Evolutionary conservation across 2,113 vertebrate genomes (phyloP).

Genomic region (Malurus melanocephalus): DNA sequence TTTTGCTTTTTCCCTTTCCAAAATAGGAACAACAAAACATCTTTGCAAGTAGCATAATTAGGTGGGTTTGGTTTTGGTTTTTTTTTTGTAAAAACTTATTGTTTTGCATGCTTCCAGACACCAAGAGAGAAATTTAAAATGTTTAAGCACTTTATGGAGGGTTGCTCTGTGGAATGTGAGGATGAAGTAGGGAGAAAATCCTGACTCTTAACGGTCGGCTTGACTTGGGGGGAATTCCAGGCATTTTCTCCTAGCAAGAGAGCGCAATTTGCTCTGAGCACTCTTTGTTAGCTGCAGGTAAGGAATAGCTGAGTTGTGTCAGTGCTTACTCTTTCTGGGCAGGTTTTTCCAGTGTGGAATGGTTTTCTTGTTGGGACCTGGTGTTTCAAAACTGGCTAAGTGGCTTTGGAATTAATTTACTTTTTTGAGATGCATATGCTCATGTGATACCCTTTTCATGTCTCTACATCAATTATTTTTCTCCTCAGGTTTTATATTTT

Average conservation of each 20-base stretch:
- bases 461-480: not conserved
- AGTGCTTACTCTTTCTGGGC: not conserved
- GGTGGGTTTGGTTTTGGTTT: accelerated
- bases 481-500: not conserved
- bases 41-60: not conserved
- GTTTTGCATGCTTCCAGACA: not conserved
- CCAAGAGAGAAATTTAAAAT: not conserved
- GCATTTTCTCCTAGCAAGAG: not conserved
- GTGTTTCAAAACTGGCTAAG: not conserved
- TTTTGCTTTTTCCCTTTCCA: not conserved
- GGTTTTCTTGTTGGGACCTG: not conserved
- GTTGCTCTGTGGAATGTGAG: not conserved
- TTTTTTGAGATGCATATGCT: not conserved
- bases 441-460: not conserved
- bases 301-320: not conserved
- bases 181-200: not conserved
- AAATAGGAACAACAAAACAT: not conserved
- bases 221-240: conserved; percentile 12
- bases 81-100: not conserved
- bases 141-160: not conserved
- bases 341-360: not conserved
- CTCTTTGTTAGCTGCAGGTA: not conserved
- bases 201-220: not conserved
- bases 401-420: not conserved
- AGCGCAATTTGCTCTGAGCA: not conserved